Base-by-base conservation (phyloP, 2,113 vertebrate species). In the Tragelaphus strepsiceros region DNA sequence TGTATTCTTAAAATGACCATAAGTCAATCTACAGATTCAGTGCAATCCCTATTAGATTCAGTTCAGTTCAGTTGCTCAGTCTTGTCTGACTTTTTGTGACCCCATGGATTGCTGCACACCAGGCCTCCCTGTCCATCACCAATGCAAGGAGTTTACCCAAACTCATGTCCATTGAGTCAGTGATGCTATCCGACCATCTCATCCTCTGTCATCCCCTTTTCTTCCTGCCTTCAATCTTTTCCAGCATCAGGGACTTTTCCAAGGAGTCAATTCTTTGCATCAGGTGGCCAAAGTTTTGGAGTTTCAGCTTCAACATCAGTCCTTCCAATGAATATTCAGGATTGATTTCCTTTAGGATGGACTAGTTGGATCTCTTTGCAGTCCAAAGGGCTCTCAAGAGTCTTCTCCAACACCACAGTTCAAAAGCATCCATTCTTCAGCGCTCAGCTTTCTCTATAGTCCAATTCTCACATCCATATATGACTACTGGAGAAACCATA, bases 221-320 rank as follows among this genome's bases (percentile, higher is more conserved):
- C n/a, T 22, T 71, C n/a, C 67, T 0, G 0, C 19, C 10, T 35
- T 39, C n/a, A 22, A 6, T 39, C 67, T 39, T 71, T 71, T 19
- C n/a, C n/a, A 71, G 5, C 19, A 71, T 39, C 67, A 71, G 2
- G 9, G n/a, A 22, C n/a, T 39, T 71, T 22, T 22, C 67, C 19
- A 39, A 39, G 9, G 19, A 39, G n/a, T 39, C n/a, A 22, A 0
- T 12, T 39, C 4, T 21, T 22, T 39, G 19, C n/a, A 71, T 6
- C n/a, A 71, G 21, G 19, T 71, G 67, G 5, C 10, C 67, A 71
- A 39, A 71, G n/a, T 35, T 11, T 21, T 71, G n/a, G 64, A 71
- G 17, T 35, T 71, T 21, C 17, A 71, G 17, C 64, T 71, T 35
- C 64, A 71, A 21, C n/a, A 35, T 71, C 64, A 67, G 17, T 67